Percentiles rank a stretch among this genome's conserved stretches.
Conservation (phyloP, 1,140 invertebrate genomes). For the Bombus sibiricus region DNA sequence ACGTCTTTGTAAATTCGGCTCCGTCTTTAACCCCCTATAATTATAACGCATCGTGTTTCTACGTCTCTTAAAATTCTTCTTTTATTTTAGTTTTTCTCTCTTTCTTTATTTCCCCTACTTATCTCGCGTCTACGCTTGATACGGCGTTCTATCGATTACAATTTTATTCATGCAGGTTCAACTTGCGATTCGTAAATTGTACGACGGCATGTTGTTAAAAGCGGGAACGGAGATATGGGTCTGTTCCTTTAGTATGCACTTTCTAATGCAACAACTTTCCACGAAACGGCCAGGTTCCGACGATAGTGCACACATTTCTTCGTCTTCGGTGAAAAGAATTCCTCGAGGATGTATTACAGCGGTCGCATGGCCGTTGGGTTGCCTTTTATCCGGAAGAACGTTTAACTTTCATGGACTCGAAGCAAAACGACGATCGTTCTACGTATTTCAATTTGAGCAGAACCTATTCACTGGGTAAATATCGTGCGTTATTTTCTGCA, state of each 20-base stretch:
- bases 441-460: neutral
- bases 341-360: neutral
- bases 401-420: neutral
- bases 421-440: neutral
- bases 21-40: neutral
- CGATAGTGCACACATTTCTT: neutral
- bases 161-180: neutral
- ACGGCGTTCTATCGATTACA: neutral
- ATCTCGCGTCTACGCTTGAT: neutral
- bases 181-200: slow-evolving; percentile 12
- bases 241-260: slow-evolving; percentile 37
- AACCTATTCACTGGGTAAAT: neutral
- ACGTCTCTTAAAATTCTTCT: too few species aligned
- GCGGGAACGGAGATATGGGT: slow-evolving; percentile 36
- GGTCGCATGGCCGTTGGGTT: neutral
- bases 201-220: neutral
- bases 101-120: neutral
- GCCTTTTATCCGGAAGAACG: neutral
- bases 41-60: too few species aligned
- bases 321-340: slow-evolving; percentile 36
- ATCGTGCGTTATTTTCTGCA: neutral
- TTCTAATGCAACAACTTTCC: slow-evolving; percentile 63
- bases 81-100: too few species aligned
- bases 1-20: slow-evolving; percentile 10
- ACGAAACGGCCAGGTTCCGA: slow-evolving; percentile 43